These are phyloP conservation scores for Thaleichthys pacificus DNA, from an alignment of 2,797 vertebrate genomes.

Conservation along the genomic window DNA sequence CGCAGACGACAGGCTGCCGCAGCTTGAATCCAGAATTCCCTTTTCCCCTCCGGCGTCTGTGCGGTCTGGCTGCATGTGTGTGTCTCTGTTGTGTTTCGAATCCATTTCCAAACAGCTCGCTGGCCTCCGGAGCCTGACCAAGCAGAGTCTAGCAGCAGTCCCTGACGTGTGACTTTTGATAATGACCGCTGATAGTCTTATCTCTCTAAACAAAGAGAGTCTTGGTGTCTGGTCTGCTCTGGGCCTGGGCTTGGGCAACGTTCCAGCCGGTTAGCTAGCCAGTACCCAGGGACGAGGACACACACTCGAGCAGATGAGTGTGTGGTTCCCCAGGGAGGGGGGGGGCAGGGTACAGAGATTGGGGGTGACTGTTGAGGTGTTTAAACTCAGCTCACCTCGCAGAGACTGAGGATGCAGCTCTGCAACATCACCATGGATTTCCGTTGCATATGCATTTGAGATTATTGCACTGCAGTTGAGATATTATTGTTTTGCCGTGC, in stretches of 20 bases:
- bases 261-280: not conserved
- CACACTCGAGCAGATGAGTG: not conserved
- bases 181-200: constrained; percentile 14
- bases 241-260: too few species aligned
- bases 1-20: too few species aligned
- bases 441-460: too few species aligned
- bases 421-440: too few species aligned
- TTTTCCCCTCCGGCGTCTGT: not conserved
- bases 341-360: too few species aligned
- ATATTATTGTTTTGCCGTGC: too few species aligned
- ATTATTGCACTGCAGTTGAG: too few species aligned
- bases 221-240: not conserved
- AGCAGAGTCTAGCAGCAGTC: not conserved
- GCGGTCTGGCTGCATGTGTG: not conserved
- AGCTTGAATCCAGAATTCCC: not conserved
- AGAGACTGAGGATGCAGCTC: too few species aligned
- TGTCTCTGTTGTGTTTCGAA: too few species aligned
- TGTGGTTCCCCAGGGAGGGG: not conserved
- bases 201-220: not conserved
- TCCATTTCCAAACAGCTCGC: not conserved
- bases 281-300: not conserved
- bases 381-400: not conserved
- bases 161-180: not conserved
- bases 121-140: too few species aligned
- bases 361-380: not conserved